These are phyloP conservation scores for Amphiprion percula DNA, from an alignment of 2,113 vertebrate genomes.

Conservation along the genomic window DNA sequence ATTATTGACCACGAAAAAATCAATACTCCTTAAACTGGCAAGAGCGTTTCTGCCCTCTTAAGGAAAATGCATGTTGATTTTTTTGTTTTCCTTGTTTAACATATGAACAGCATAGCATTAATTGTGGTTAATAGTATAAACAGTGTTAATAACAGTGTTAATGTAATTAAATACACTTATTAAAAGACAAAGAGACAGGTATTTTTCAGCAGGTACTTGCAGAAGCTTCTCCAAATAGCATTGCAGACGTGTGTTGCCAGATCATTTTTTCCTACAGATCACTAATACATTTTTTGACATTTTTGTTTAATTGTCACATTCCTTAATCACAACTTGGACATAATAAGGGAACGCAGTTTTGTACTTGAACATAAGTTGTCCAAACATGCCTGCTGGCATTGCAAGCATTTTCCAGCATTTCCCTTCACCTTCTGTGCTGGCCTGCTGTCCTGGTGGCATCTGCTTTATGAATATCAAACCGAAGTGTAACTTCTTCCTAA, in stretches of 20 bases:
- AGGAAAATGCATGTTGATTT: background rate
- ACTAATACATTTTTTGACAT: background rate
- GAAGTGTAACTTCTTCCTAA: background rate
- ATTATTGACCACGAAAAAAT: slow-evolving; percentile 63
- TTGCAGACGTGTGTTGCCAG: background rate
- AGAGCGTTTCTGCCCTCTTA: slow-evolving; percentile 24
- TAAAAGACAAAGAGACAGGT: background rate
- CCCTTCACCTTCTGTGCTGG: background rate
- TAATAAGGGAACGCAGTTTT: background rate
- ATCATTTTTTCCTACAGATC: background rate
- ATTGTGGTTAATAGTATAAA: background rate
- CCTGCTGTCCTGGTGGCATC: background rate
- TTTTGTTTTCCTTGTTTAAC: background rate
- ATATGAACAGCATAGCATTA: background rate
- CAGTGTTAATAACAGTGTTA: background rate
- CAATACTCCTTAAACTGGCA: slow-evolving; percentile 54
- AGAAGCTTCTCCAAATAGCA: background rate
- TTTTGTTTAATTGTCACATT: background rate
- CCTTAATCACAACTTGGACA: background rate
- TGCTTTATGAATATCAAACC: background rate
- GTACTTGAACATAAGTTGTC: background rate
- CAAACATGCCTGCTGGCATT: background rate
- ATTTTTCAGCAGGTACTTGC: background rate
- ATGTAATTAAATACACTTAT: background rate
- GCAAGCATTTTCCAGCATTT: background rate